These are phyloP conservation scores for Seriola dumerili DNA, from an alignment of 2,113 vertebrate species.

Conservation along the genomic window DNA sequence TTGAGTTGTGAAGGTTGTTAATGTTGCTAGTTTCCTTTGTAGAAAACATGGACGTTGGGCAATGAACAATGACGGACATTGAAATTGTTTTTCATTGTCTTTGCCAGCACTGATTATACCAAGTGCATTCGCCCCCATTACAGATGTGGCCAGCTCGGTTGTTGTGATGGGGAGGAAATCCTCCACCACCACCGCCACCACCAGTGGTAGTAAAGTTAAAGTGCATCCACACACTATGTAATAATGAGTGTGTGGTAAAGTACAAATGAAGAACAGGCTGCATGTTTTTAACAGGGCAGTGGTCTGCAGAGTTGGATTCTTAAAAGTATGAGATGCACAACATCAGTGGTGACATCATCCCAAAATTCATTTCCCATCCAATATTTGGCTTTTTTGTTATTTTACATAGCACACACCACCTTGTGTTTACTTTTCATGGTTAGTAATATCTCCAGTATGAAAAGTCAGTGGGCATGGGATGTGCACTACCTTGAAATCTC, in stretches of 20 bases:
- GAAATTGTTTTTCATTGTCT: not conserved
- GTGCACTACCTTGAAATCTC: not conserved
- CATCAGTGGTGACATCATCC: not conserved
- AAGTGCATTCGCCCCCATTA: not conserved
- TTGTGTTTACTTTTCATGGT: not conserved
- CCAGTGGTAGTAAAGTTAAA: not conserved
- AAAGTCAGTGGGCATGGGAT: not conserved
- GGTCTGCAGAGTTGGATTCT: not conserved
- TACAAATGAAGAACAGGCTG: not conserved
- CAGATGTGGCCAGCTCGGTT: slow-evolving; percentile 6
- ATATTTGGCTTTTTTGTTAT: not conserved
- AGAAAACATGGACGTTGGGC: not conserved
- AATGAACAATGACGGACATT: not conserved
- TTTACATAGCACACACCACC: not conserved
- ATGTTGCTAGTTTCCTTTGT: not conserved
- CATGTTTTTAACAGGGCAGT: not conserved
- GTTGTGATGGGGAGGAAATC: slow-evolving; percentile 22
- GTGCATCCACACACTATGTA: not conserved
- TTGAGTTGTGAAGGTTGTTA: not conserved
- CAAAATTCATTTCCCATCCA: not conserved
- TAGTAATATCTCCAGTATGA: not conserved
- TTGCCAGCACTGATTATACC: not conserved
- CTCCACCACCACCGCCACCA: not conserved
- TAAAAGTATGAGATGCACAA: not conserved
- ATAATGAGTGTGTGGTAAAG: not conserved